Base-by-base conservation (phyloP, 1,140 invertebrate species). In the Stratiolaelaps scimitus region DNA sequence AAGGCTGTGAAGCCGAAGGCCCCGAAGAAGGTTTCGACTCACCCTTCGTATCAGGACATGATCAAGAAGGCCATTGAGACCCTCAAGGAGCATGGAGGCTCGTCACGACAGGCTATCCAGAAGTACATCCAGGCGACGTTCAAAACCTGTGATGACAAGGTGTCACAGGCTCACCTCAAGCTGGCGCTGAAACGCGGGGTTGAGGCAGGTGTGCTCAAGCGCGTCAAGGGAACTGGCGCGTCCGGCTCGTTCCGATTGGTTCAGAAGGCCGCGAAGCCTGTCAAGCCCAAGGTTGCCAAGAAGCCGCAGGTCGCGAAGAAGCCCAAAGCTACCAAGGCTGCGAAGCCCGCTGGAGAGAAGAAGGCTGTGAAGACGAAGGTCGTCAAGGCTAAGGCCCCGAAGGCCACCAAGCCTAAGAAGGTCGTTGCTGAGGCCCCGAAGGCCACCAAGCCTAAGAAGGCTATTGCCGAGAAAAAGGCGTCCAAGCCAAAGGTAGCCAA, bases 71-170 rank as follows among this genome's bases (percentile, higher is more conserved):
- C 74, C 47, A 69, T 75, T 56, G 64, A 64, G 13, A 68, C 67
- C 7, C 67, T 75, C 34, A 73, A 74, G 67, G 73, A 74, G 30
- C 68, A 71, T 64, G 70, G 45, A 13, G 73, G 73, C 19, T 73
- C 73, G 13, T 74, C 73, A 7, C 66, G 71, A 13, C 72, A 73
- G 47, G 71, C 72, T 13, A 72, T 74, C 65, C 64, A 68, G 26
- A 74, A 74, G 67, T 74, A 73, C 66, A 74, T 74, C 66, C 46
- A 68, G n/a, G 68, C 69, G 28, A 71, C 72, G 23, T 73, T 70
- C 69, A 71, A 70, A 7, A 66, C 72, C n/a, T 71, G 72, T 15
- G 56, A 68, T 34, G 71, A 73, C 60, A 67, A 70, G 15, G 67
- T 64, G 64, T 70, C 68, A 2, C 69, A 71, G 34, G 64, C 68